These are phyloP conservation scores for Alca torda DNA, from an alignment of 2,797 vertebrate species.

Conservation along the genomic window DNA sequence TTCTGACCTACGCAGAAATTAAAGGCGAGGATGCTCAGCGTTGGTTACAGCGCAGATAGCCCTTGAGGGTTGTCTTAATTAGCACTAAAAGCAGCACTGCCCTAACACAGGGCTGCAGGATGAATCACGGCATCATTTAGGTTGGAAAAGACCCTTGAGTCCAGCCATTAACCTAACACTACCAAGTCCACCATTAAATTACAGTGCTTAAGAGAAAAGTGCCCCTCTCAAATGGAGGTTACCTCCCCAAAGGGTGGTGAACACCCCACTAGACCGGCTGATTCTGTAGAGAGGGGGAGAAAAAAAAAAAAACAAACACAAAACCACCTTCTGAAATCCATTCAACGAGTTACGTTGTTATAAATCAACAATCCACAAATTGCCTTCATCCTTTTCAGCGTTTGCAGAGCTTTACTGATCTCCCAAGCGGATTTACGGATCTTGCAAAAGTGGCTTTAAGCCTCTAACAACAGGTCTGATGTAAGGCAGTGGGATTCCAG, in stretches of 20 bases:
- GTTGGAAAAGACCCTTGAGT: background rate
- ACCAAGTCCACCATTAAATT: background rate
- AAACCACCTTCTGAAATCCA: no score
- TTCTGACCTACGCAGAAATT: background rate
- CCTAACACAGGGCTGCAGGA: background rate
- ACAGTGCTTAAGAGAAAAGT: background rate
- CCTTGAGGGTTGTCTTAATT: background rate
- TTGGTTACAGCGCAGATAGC: fast-evolving
- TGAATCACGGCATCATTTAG: background rate
- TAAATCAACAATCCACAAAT: background rate
- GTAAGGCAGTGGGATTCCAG: background rate
- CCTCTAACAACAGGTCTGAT: background rate
- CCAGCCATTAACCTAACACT: background rate
- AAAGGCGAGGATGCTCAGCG: background rate
- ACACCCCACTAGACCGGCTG: background rate
- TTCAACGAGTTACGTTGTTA: background rate
- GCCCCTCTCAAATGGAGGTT: background rate
- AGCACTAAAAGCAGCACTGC: background rate
- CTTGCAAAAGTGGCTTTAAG: background rate
- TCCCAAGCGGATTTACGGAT: background rate
- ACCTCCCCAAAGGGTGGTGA: background rate
- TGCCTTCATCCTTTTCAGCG: background rate
- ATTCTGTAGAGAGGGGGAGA: background rate
- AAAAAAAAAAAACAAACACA: no score
- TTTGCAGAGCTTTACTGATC: background rate